Base-by-base conservation (phyloP, 1,140 invertebrate species). In the Pogonognathellus flavescens region DNA sequence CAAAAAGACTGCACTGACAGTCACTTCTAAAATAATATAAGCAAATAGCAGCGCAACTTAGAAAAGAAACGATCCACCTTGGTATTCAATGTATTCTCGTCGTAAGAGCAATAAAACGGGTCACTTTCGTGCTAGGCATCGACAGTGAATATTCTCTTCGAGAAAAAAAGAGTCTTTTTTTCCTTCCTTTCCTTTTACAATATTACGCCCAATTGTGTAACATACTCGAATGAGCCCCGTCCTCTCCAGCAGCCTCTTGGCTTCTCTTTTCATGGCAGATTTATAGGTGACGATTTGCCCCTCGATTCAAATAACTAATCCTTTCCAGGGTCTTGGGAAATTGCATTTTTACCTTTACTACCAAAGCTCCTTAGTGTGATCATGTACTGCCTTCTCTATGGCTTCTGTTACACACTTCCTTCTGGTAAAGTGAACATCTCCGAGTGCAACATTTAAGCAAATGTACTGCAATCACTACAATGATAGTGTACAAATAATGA, bases 231-330 rank as follows among this genome's bases (percentile, higher is more conserved):
- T 41, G 41, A 49, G 8, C 49, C 31, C 11, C 49, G 25, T 18
- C 70, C 41, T 76, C 25, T 50, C 16, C 70, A 76, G 70, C 70
- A 76, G 70, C 16, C 70, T 76, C 41, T 76, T 49, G 14, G 70
- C n/a, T n/a, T 16, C 16, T 18, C 53, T 18, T 76, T 76, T n/a
- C 70, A 5, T 76, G 70, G 41, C 70, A 76, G 70, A 76, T 76
- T 76, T 76, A 76, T 76, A 76, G 25, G 5, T 13, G 31, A 76
- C 25, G 14, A 76, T 76, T 76, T 76, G 70, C 70, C 70, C 70
- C 53, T n/a, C 70, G 70, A 76, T 31, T 76, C 70, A 31, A 76
- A 76, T 76, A 76, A 76, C 70, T 76, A 76, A 76, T 76, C 70
- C 49, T 11, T 50, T 31, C 70, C 31, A 50, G n/a, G 41, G 70